Evolutionary conservation across 2,797 vertebrate species (phyloP).

Genomic region (Xiphophorus birchmanni): DNA sequence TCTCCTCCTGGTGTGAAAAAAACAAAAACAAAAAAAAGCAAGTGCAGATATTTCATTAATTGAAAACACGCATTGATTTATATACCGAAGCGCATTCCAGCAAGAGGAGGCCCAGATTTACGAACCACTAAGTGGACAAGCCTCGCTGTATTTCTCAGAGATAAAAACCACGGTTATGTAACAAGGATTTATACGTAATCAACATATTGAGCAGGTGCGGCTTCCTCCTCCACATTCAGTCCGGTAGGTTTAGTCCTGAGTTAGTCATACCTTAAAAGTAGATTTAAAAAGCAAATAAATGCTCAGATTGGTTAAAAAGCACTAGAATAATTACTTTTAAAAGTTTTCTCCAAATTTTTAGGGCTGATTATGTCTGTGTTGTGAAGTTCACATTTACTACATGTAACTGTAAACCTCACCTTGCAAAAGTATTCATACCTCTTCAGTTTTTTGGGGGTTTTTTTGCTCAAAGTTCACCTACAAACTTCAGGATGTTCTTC

Average conservation of each 20-base stretch:
- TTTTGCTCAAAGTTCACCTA: neutral
- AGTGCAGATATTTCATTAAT: neutral
- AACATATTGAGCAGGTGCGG: neutral
- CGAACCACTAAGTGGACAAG: neutral
- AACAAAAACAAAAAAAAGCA: too few relatives aligned
- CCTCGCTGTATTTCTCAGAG: neutral
- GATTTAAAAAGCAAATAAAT: neutral
- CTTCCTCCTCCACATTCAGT: neutral
- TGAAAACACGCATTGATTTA: neutral
- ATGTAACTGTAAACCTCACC: neutral
- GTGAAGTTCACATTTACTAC: neutral
- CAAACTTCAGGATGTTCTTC: neutral
- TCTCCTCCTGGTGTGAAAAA: neutral
- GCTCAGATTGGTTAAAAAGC: neutral
- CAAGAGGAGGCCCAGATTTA: neutral
- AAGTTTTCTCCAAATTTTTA: neutral
- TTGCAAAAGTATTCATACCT: neutral
- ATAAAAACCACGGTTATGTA: neutral
- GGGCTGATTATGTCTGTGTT: neutral
- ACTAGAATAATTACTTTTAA: neutral
- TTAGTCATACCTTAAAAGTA: neutral
- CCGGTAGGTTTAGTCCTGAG: neutral
- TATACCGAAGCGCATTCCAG: neutral
- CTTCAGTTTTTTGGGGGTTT: neutral
- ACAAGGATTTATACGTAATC: neutral